Evolutionary conservation across 2,888 invertebrate genomes (phyloP), one percentile per base, ranked within the genome.

Genomic region (Zeuzera pyrina): DNA sequence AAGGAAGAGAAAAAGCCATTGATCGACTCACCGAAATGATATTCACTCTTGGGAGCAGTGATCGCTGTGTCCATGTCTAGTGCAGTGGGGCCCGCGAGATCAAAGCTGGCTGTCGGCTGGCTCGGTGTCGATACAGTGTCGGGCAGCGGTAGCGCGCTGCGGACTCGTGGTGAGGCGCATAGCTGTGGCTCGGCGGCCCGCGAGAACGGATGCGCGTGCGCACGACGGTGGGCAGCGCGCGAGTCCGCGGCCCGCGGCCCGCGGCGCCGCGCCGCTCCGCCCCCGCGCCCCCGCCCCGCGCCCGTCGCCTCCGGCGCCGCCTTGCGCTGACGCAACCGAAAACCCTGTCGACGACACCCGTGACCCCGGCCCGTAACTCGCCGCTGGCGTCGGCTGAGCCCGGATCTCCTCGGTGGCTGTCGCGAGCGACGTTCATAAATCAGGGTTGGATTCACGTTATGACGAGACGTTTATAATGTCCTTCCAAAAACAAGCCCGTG

Each of bases 11-110:
- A n/a, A n/a, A n/a, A n/a, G n/a, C n/a, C n/a, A n/a, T n/a, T n/a
- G n/a, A n/a, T n/a, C n/a, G n/a, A 70, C 77, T 78, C 57, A 78
- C 77, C 77, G 49, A 60, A 77, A 38, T 60, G 71, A 54, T 76
- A 77, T 38, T 77, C 74, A 47, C 55, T 55, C 51, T 73, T 71
- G 43, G 65, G 52, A 44, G 56, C 43, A 32, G 60, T 52, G 62
- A 62, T 60, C 31, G 55, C 37, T 42, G 45, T 49, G 35, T 56
- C 61, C 56, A 52, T 32, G 42, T 41, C 30, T 36, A 23, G 22
- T 16, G 30, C 23, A 36, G 19, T 26, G 29, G 31, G 30, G 29
- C 19, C 14, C 30, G 28, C 30, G 28, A n/a, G n/a, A n/a, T 29
- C 25, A 13, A 34, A 14, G 40, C 33, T 32, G 33, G 33, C 30